Conservation (phyloP, 2,888 invertebrate species). For the Pomacea canaliculata region DNA sequence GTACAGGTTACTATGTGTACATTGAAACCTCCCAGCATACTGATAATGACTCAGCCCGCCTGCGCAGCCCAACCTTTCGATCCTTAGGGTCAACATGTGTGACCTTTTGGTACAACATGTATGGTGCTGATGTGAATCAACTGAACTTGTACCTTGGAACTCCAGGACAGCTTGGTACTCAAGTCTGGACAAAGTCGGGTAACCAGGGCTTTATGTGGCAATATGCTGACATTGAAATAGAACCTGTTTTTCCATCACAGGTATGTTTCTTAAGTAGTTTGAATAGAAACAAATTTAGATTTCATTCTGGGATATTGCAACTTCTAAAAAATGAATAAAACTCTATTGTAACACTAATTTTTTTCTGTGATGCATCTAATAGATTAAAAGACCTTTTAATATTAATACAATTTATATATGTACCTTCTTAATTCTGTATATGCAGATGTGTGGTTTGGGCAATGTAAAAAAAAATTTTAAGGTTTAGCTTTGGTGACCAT, state of each 20-base stretch:
- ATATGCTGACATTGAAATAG: slow-evolving; percentile 37
- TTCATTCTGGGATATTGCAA: no score
- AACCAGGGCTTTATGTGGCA: slow-evolving; percentile 48
- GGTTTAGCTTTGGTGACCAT: no score
- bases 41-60: slow-evolving; percentile 52
- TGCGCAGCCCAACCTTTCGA: slow-evolving; percentile 46
- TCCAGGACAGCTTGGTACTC: slow-evolving; percentile 7
- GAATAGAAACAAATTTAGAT: no score
- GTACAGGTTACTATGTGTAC: slow-evolving; percentile 61
- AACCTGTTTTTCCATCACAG: slow-evolving; percentile 36
- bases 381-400: no score
- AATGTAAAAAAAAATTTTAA: no score
- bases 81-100: slow-evolving; percentile 48
- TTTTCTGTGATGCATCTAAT: no score
- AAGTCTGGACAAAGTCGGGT: slow-evolving; percentile 40
- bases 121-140: slow-evolving; percentile 56
- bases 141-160: slow-evolving; percentile 50
- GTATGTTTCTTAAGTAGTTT: background rate
- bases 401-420: no score
- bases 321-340: no score
- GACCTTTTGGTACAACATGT: slow-evolving; percentile 68
- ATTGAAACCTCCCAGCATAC: slow-evolving; percentile 50
- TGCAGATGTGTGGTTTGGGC: no score
- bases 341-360: no score
- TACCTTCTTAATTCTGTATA: no score